A percentile compares a stretch with the other conserved stretches of the same genome.
phyloP scores from a whole-genome alignment of 2,113 vertebrate genomes.

The Ochotona curzoniae region DNA sequence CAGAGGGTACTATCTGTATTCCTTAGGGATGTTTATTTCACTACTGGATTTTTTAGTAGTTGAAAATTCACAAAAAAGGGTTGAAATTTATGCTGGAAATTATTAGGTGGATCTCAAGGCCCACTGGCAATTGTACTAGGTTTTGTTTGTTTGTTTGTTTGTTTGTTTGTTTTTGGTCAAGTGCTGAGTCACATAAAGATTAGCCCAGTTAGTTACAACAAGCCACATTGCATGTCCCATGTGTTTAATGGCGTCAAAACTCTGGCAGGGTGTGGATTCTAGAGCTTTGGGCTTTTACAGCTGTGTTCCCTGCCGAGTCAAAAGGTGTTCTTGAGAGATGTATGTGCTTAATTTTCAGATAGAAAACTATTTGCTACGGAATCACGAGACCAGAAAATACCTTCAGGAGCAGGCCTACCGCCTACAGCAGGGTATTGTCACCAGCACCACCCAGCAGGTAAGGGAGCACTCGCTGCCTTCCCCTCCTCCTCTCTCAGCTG shows the following conservation, averaged over 20 bases:
- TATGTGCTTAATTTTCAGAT: slow-evolving; percentile 88
- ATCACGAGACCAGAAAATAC: slow-evolving; percentile 97
- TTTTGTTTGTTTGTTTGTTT: background rate
- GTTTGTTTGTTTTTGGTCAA: background rate
- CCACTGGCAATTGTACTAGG: background rate
- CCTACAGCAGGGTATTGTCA: slow-evolving; percentile 97
- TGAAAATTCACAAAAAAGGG: background rate
- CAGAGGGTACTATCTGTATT: background rate
- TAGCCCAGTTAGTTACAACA: background rate
- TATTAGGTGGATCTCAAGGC: background rate
- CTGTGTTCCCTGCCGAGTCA: background rate
- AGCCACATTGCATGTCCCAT: rapidly evolving
- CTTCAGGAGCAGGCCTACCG: slow-evolving; percentile 97
- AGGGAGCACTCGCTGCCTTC: background rate
- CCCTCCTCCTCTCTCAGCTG: rapidly evolving
- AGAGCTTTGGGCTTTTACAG: background rate
- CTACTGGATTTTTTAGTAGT: background rate
- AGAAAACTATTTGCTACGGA: slow-evolving; percentile 97
- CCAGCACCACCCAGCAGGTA: slow-evolving; percentile 97
- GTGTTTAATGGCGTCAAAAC: background rate
- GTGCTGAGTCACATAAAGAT: background rate
- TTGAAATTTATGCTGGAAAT: background rate
- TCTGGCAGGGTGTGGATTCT: background rate
- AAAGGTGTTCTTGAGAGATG: slow-evolving; percentile 40
- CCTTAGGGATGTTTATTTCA: background rate